Conservation (phyloP, 2,797 vertebrate species). For the Acanthurus tractus region DNA sequence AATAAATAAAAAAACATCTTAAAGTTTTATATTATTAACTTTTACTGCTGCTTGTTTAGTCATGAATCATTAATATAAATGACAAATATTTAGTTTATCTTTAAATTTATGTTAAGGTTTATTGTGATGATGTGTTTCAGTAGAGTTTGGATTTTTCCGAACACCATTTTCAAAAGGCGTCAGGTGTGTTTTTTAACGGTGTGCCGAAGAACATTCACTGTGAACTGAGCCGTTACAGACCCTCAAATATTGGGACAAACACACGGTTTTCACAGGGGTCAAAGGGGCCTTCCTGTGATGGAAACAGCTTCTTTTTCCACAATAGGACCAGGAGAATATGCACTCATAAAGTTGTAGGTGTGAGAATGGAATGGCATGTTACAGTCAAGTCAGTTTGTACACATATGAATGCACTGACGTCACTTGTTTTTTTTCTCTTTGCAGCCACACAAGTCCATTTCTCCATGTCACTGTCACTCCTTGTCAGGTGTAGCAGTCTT, state of each 20-base stretch:
- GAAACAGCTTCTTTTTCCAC: constrained; percentile 64
- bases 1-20: too few relatives aligned
- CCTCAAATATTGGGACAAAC: constrained; percentile 52
- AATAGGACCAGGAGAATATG: constrained; percentile 69
- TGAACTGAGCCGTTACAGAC: constrained; percentile 9
- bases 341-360: constrained; percentile 72
- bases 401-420: constrained; percentile 15
- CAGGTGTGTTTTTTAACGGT: constrained; percentile 1
- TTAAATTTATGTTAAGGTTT: background rate
- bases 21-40: background rate
- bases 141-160: background rate
- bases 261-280: constrained; percentile 65
- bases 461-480: constrained; percentile 33
- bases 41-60: background rate
- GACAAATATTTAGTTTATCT: background rate
- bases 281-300: constrained; percentile 63
- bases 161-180: background rate
- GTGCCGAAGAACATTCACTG: constrained; percentile 20
- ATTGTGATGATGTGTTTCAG: background rate
- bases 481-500: constrained; percentile 55
- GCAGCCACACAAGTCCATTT: constrained; percentile 7
- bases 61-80: too few relatives aligned
- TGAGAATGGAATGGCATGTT: constrained; percentile 68
- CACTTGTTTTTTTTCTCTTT: constrained; percentile 38
- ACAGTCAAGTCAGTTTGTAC: constrained; percentile 1